Evolutionary conservation across 2,113 vertebrate species (phyloP).

Genomic region (Fulica atra): DNA sequence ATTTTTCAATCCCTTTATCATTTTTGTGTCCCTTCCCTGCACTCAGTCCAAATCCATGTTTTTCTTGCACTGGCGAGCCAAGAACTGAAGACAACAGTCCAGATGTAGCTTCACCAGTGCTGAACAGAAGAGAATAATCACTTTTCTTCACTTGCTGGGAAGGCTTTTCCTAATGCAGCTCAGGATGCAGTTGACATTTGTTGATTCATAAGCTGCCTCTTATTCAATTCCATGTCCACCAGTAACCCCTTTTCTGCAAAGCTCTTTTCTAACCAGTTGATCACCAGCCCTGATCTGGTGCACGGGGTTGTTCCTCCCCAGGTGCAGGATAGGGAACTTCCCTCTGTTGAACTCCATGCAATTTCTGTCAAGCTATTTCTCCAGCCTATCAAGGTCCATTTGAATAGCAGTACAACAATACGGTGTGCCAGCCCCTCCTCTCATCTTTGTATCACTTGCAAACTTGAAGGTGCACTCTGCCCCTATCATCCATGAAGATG

Average conservation of each 20-base stretch:
- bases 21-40: neutral
- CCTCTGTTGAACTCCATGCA: neutral
- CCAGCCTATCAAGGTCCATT: neutral
- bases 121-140: neutral
- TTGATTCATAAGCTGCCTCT: neutral
- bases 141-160: neutral
- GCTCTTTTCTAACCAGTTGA: neutral
- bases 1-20: neutral
- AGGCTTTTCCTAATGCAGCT: neutral
- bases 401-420: neutral
- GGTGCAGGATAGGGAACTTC: neutral
- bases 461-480: neutral
- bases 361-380: neutral
- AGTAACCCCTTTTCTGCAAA: neutral
- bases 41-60: neutral
- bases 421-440: neutral
- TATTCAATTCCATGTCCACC: neutral
- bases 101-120: neutral
- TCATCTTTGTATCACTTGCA: neutral
- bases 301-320: neutral
- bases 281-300: neutral
- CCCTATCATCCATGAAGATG: neutral
- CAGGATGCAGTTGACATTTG: neutral
- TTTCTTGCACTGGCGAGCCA: neutral
- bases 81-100: neutral